These are phyloP conservation scores for Scleropages formosus DNA, from an alignment of 2,797 vertebrate species.

Conservation along the genomic window DNA sequence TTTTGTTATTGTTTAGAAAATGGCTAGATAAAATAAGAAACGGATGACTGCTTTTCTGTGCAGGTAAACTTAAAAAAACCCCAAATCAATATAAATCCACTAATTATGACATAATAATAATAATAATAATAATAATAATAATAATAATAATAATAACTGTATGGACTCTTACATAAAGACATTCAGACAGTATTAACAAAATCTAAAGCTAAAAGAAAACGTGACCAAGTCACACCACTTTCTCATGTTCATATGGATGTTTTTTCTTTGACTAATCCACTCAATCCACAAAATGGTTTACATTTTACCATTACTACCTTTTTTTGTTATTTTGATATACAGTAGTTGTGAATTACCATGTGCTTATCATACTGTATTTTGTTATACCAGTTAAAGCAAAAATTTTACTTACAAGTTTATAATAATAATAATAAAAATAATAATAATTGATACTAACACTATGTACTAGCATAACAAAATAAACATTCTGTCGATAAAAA, in stretches of 20 bases:
- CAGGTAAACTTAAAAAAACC: background rate
- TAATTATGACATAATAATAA: background rate
- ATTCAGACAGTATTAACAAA: too few relatives aligned
- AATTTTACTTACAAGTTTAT: background rate
- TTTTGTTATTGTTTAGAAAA: slow-evolving; percentile 10
- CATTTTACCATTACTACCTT: too few relatives aligned
- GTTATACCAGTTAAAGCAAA: background rate
- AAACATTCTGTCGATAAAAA: background rate
- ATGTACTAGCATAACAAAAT: background rate
- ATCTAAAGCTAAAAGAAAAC: background rate
- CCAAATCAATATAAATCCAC: slow-evolving; percentile 5
- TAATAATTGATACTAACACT: slow-evolving; percentile 20
- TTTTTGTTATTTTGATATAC: too few relatives aligned
- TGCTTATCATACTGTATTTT: too few relatives aligned
- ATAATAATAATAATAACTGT: background rate
- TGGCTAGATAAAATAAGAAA: background rate
- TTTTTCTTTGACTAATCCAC: too few relatives aligned
- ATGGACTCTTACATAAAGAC: background rate
- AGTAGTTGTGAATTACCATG: too few relatives aligned
- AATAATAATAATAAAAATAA: slow-evolving; percentile 12
- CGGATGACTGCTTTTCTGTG: background rate
- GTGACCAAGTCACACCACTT: background rate
- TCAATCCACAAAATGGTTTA: too few relatives aligned
- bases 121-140: slow-evolving; percentile 21
- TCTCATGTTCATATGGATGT: too few relatives aligned